Base-by-base conservation (phyloP, 2,113 vertebrate genomes). In the Otis tarda region DNA sequence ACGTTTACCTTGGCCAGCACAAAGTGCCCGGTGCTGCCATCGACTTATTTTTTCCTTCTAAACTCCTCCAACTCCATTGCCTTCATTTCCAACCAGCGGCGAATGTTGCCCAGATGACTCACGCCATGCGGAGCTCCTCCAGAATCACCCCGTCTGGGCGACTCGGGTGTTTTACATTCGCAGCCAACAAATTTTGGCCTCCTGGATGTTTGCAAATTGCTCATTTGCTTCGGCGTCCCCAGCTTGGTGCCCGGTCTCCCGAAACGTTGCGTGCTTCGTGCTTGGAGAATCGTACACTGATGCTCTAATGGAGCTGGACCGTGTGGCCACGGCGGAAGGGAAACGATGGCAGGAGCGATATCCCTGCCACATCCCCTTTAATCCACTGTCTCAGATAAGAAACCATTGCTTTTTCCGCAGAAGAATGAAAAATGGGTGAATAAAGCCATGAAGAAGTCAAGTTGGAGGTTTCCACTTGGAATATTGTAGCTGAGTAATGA, bases 271-370 rank as follows among this genome's bases (percentile, higher is more conserved):
- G n/a, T 12, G 30, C 52, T 35, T 83, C 8, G 2, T 45, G 60
- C 80, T 24, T 1, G 2, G 77, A 45, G 25, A 55, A 12, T 43
- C 30, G 1, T 3, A 1, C 1, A 17, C 20, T 31, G 80, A 5
- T 25, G 71, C 21, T 47, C 11, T 21, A 5, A 33, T 5, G 53
- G 23, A 78, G 50, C 49, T 74, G 65, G 33, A 19, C 24, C 3
- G 0, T 1, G 2, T 16, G 61, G 41, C 20, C 12, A 3, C 1
- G 3, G 12, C 0, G 0, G 41, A 30, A 20, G 22, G 53, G 49
- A 39, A 57, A 15, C 0, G 3, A 10, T 2, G n/a, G 47, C 31
- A 6, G 0, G 11, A 73, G 49, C 1, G 6, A 18, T 15, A 5
- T 13, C 63, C 28, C 56, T 57, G 35, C 23, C 45, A 7, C 1